These are phyloP conservation scores for Mesembrinibis cayennensis DNA, from an alignment of 2,113 vertebrate genomes.

Conservation along the genomic window DNA sequence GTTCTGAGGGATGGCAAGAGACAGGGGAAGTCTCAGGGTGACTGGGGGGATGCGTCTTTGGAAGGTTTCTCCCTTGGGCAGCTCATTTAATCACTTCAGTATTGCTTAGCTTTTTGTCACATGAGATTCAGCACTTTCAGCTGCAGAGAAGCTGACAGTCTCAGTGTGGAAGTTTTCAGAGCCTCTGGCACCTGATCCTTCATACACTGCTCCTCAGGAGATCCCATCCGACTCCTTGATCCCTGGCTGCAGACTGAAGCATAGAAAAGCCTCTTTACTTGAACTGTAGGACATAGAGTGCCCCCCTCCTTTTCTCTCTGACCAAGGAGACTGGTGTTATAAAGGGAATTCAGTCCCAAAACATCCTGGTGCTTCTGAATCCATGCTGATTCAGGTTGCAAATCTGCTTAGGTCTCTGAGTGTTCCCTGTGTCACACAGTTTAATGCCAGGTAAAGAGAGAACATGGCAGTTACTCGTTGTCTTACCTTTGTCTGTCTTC, in stretches of 20 bases:
- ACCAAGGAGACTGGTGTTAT: not conserved
- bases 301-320: not conserved
- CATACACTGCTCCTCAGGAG: not conserved
- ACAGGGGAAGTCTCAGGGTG: accelerated
- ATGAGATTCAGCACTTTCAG: not conserved
- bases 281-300: not conserved
- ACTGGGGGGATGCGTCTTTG: not conserved
- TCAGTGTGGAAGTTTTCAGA: not conserved
- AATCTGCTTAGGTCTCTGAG: not conserved
- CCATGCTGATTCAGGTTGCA: not conserved
- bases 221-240: not conserved
- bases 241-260: not conserved
- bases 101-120: not conserved
- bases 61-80: not conserved
- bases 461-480: not conserved
- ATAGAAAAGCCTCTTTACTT: not conserved
- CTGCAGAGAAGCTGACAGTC: not conserved
- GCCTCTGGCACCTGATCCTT: not conserved
- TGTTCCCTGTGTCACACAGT: not conserved
- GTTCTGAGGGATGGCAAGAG: not conserved
- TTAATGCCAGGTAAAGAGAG: not conserved
- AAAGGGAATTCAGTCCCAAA: not conserved
- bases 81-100: not conserved
- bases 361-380: not conserved
- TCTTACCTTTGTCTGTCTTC: not conserved